Evolutionary conservation across 2,113 vertebrate species (phyloP).

Genomic region (Syngnathus floridae): DNA sequence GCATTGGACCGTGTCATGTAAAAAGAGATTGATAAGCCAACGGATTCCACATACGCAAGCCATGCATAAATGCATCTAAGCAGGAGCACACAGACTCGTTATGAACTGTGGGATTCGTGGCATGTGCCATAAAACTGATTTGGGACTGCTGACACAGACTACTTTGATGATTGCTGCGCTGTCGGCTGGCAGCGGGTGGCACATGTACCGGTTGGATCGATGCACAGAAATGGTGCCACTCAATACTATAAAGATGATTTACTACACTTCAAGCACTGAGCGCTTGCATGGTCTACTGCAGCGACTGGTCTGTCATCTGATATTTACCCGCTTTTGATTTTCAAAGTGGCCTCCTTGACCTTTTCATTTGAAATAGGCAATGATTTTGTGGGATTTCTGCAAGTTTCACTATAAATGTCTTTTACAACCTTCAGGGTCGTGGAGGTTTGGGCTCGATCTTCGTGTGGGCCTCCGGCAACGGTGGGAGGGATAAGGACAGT

Average conservation of each 20-base stretch:
- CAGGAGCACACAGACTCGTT: background rate
- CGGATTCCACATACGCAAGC: constrained; percentile 24
- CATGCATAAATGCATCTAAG: constrained; percentile 28
- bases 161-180: constrained; percentile 49
- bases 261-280: constrained; percentile 50
- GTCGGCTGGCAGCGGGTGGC: constrained; percentile 52
- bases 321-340: constrained; percentile 48
- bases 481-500: constrained; percentile 91
- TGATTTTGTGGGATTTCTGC: constrained; percentile 26
- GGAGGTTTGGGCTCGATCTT: constrained; percentile 93
- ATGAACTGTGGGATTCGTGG: constrained; percentile 33
- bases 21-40: constrained; percentile 30
- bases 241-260: constrained; percentile 54
- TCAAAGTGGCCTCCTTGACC: constrained; percentile 35
- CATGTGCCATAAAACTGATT: constrained; percentile 53
- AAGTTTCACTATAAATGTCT: constrained; percentile 32
- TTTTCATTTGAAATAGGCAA: constrained; percentile 35
- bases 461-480: constrained; percentile 98
- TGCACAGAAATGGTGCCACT: constrained; percentile 40
- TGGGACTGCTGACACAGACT: constrained; percentile 48
- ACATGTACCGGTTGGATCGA: constrained; percentile 48
- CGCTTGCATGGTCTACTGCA: constrained; percentile 52
- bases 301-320: constrained; percentile 47
- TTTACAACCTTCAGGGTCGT: constrained; percentile 81
- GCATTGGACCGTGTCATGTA: constrained; percentile 16